Evolutionary conservation across 64 coral and sea anemone species (phyloP).

Genomic region (Catalaphyllia jardinei): DNA sequence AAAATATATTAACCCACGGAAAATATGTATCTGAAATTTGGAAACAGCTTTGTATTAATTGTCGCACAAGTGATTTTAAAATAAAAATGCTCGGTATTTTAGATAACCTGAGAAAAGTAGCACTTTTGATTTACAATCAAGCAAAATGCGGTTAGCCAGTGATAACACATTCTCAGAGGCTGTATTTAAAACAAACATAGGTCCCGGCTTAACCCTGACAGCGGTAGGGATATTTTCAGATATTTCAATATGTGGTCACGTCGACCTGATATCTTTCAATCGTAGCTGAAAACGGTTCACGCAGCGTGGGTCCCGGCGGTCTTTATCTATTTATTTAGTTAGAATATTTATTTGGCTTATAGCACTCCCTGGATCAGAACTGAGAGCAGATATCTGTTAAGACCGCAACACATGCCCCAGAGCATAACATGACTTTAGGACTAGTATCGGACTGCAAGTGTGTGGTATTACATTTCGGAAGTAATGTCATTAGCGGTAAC

Average conservation of each 20-base stretch:
- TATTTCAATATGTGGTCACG: background rate
- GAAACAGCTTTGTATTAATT: too few species aligned
- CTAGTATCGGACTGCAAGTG: background rate
- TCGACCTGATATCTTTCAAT: background rate
- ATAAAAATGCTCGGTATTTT: too few species aligned
- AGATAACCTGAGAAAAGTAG: too few species aligned
- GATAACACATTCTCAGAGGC: background rate
- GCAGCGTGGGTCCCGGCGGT: background rate
- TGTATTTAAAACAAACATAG: background rate
- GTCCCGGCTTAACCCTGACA: background rate
- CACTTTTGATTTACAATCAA: too few species aligned
- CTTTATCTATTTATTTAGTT: background rate
- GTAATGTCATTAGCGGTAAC: conserved; percentile 32
- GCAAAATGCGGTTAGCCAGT: too few species aligned
- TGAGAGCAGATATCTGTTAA: conserved; percentile 6
- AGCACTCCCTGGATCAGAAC: background rate
- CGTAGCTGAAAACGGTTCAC: background rate
- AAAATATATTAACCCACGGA: background rate
- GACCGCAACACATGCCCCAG: background rate
- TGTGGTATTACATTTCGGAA: conserved; percentile 26
- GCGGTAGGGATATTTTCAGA: background rate
- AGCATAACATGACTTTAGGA: background rate
- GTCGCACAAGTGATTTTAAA: too few species aligned
- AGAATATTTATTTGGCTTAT: background rate
- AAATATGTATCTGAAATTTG: background rate